Conservation (phyloP, 1,140 invertebrate genomes). For the Tetramorium parvispinum region DNA sequence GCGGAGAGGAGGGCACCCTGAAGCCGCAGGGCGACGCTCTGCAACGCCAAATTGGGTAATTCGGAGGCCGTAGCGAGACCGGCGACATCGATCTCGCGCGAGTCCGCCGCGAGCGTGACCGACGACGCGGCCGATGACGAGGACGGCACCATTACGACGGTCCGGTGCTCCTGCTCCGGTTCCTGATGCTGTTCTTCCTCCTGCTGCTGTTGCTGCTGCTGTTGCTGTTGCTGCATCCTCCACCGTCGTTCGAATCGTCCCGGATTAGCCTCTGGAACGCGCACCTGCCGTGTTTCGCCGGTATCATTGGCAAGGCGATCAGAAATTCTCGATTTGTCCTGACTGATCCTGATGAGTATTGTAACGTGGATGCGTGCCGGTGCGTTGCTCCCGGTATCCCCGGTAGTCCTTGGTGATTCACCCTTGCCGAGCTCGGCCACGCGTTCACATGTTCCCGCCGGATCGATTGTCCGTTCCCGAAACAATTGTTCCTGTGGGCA, state of each 20-base stretch:
- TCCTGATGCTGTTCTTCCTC: conserved; percentile 68
- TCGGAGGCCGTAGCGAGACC: conserved; percentile 62
- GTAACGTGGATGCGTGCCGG: conserved; percentile 4
- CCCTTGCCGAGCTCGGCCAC: neutral
- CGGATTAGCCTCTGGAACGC: conserved; percentile 58
- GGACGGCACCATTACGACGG: conserved; percentile 65
- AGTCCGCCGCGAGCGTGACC: conserved; percentile 13
- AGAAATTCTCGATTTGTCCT: neutral
- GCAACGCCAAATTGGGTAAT: conserved; percentile 81
- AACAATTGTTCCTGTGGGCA: neutral
- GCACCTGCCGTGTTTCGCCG: conserved; percentile 29
- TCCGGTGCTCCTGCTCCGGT: conserved; percentile 68
- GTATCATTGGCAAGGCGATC: conserved; percentile 68
- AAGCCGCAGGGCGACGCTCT: conserved; percentile 89
- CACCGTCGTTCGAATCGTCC: conserved; percentile 54
- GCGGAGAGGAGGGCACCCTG: conserved; percentile 92
- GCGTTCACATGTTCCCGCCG: conserved; percentile 20
- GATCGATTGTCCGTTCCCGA: neutral
- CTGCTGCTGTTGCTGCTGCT: conserved; percentile 70
- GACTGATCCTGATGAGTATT: conserved; percentile 19
- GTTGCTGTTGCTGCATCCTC: conserved; percentile 70
- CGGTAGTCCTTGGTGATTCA: neutral
- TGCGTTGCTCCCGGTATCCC: neutral
- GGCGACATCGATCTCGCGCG: conserved; percentile 47
- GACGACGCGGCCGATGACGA: conserved; percentile 48